Evolutionary conservation across 1,140 invertebrate genomes (phyloP).

Genomic region (Anastrepha obliqua): DNA sequence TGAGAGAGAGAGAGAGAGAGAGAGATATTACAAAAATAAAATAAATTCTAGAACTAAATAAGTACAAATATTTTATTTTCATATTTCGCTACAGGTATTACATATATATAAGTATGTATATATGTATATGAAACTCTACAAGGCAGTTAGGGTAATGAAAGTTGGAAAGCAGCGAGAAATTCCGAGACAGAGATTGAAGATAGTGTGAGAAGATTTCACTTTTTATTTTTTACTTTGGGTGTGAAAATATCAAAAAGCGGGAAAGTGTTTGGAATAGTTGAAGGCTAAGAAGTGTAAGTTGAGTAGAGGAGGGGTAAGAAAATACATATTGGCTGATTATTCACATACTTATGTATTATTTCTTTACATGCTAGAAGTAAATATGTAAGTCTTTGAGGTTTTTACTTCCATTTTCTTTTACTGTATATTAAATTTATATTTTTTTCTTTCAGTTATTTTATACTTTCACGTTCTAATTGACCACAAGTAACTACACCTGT

Average conservation of each 20-base stretch:
- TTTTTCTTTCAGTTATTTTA: too few relatives aligned
- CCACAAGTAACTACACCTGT: too few relatives aligned
- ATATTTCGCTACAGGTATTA: neutral
- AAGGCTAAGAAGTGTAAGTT: too few relatives aligned
- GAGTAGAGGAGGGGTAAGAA: neutral
- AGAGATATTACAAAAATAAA: neutral
- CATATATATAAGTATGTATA: too few relatives aligned
- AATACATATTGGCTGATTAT: constrained; percentile 20
- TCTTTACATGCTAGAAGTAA: constrained; percentile 19
- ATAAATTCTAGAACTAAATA: neutral
- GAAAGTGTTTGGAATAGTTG: too few relatives aligned
- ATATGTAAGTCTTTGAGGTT: constrained; percentile 49
- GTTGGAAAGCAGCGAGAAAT: neutral
- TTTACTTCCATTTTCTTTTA: neutral
- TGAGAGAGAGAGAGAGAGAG: neutral
- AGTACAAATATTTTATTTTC: neutral
- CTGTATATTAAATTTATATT: neutral
- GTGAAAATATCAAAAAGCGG: too few relatives aligned
- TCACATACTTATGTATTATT: constrained; percentile 24
- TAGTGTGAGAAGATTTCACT: too few relatives aligned
- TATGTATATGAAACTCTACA: neutral
- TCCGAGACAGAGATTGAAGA: too few relatives aligned
- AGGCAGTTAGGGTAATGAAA: neutral
- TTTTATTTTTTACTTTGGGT: too few relatives aligned
- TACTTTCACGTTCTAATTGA: too few relatives aligned